Percentiles rank a stretch among this genome's conserved stretches.
Evolutionary conservation across 2,797 vertebrate species (phyloP).

Genomic region (Labeo calbasu): DNA sequence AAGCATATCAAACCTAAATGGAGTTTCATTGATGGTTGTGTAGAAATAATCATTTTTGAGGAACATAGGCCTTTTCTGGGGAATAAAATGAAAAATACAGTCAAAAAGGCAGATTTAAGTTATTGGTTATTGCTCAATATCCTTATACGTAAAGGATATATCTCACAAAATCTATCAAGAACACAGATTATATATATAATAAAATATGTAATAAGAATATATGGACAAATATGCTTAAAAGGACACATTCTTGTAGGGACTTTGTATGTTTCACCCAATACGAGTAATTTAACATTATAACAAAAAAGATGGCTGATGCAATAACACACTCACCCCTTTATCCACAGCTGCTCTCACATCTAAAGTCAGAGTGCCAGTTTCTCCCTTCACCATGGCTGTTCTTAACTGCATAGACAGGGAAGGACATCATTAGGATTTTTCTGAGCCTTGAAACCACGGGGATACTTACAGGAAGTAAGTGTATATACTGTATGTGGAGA

Average conservation of each 20-base stretch:
- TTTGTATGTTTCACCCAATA: background rate
- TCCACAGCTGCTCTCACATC: slow-evolving; percentile 87
- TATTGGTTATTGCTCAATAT: background rate
- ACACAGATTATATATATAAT: background rate
- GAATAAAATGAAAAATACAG: slow-evolving; percentile 39
- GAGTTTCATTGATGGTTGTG: slow-evolving; percentile 90
- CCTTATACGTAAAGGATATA: background rate
- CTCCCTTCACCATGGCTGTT: slow-evolving; percentile 92
- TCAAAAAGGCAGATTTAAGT: background rate
- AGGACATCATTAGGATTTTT: background rate
- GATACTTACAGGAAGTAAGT: background rate
- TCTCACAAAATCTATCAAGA: background rate
- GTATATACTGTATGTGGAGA: slow-evolving; percentile 17
- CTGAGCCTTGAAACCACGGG: background rate
- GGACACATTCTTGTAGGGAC: background rate
- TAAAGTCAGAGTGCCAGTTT: slow-evolving; percentile 86
- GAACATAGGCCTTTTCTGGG: slow-evolving; percentile 89
- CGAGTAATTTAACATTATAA: background rate
- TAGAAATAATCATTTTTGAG: slow-evolving; percentile 93
- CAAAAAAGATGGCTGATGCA: background rate
- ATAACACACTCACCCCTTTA: slow-evolving; percentile 83
- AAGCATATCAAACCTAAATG: slow-evolving; percentile 85
- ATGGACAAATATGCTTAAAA: background rate
- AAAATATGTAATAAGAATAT: background rate
- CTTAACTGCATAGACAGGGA: slow-evolving; percentile 79